Evolutionary conservation across 2,888 invertebrate genomes (phyloP), one percentile per base, ranked within the genome.

Genomic region (Drosophila trichaetosa): DNA sequence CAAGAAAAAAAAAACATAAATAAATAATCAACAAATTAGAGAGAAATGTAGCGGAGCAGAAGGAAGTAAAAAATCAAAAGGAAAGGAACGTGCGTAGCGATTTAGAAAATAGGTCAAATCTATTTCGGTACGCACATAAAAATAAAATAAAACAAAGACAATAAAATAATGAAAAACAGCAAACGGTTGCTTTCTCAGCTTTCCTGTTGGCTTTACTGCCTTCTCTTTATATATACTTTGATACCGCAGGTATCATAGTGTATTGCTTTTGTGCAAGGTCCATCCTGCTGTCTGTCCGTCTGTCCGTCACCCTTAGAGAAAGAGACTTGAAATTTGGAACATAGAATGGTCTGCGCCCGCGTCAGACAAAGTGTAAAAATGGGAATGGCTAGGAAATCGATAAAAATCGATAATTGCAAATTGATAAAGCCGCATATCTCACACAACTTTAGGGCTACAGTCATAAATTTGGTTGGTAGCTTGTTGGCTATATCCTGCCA

Each of bases 91-190:
- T 80, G 78, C 78, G 81, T 77, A 61, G 66, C 64, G 60, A 72
- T 78, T 80, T 49, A 5, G 71, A 89, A 85, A 85, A 85, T 85
- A 69, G 84, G 84, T 85, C 84, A 85, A 85, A 89, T 89, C 90
- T 85, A 85, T 89, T 85, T 89, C 59, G 58, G 71, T 64, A 24
- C 2, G 58, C 27, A 38, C 64, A 59, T 79, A 60, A 71, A 75
- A 77, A 85, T 72, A 82, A 79, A 63, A 70, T 34, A 68, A 18
- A 42, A 46, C 11, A 8, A 40, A 40, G 36, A 10, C 48, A 51
- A 38, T 38, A 64, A 73, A 79, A 79, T 77, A 81, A 70, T 67
- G 59, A 64, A 73, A 79, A 69, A 46, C 79, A 53, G 73, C 81
- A 81, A 81, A 66, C 79, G 56, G 66, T 74, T 68, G 62, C 61